Evolutionary conservation across 1,140 invertebrate genomes (phyloP), one percentile per base, ranked within the genome.

Genomic region (Cyrtorhinus lividipennis): DNA sequence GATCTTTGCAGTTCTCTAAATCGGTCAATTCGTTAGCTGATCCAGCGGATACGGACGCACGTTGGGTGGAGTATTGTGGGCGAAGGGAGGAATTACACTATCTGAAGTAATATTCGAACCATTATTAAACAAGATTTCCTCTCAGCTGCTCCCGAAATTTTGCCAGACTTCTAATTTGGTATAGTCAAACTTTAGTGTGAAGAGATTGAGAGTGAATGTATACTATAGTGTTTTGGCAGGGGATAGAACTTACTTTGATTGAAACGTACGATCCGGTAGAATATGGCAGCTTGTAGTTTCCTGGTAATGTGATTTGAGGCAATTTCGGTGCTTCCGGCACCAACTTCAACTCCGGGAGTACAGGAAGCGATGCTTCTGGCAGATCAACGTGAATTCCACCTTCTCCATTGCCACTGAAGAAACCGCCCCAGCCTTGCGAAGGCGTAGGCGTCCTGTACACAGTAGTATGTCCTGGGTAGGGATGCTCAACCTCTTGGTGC

Each of bases 301-400:
- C 48, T 1, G 64, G 64, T 1, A 66, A 20, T 13, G 62, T 59
- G 23, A 66, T 60, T 0, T 62, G 56, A 0, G 66, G 66, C 25
- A 66, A 27, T 15, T 38, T 15, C 5, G 66, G 63, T 12, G 53
- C 53, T 3, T 60, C 61, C 18, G 63, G 64, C 13, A 65, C 23
- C 1, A 23, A n/a, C 0, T 56, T 25, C 1, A 67, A 23, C 2
- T 60, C 53, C 2, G 63, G 61, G 22, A 67, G 60, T 13, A 63
- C 20, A 12, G 66, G 66, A 15, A 67, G 60, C 2, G 56, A 24
- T 2, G 61, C 57, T 10, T 65, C 61, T 1, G 66, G 66, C 5
- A 66, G 66, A 22, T 56, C 24, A 12, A 61, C n/a, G 18, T 20
- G 48, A 22, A 27, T 24, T 12, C 46, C 53, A 1, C 48, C 25